These are phyloP conservation scores for Pseudomyrmex concolor DNA, from an alignment of 1,140 invertebrate genomes.

Conservation along the genomic window DNA sequence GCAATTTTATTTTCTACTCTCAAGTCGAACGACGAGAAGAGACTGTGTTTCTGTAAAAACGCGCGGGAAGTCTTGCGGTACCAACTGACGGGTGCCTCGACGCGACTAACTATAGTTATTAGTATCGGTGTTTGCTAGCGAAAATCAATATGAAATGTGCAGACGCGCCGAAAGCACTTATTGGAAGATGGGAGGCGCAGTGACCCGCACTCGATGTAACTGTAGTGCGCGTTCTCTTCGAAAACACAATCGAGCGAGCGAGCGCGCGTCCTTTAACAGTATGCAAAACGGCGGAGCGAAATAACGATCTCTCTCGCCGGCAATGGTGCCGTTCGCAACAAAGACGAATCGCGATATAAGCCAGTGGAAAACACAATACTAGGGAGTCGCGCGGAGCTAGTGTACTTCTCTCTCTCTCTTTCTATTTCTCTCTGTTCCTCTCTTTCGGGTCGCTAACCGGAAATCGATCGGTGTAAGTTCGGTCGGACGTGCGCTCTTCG, in stretches of 20 bases:
- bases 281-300: constrained; percentile 32
- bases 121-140: not conserved
- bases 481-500: constrained; percentile 60
- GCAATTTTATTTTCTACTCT: too few species aligned
- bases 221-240: not conserved
- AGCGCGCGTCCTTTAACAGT: constrained; percentile 7
- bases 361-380: constrained; percentile 9
- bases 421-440: too few species aligned
- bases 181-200: not conserved
- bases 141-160: constrained; percentile 10
- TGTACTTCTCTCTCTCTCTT: too few species aligned
- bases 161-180: not conserved
- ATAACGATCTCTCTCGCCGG: constrained; percentile 27
- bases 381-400: too few species aligned
- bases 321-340: constrained; percentile 28
- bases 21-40: too few species aligned
- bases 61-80: too few species aligned
- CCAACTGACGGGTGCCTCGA: too few species aligned
- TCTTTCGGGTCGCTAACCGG: constrained; percentile 41
- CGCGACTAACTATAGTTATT: too few species aligned
- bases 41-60: too few species aligned
- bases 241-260: not conserved
- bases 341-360: constrained; percentile 60
- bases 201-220: not conserved
- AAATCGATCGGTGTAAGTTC: constrained; percentile 57